Base-by-base conservation (phyloP, 1,140 invertebrate genomes). In the Hylaeus anthracinus region DNA sequence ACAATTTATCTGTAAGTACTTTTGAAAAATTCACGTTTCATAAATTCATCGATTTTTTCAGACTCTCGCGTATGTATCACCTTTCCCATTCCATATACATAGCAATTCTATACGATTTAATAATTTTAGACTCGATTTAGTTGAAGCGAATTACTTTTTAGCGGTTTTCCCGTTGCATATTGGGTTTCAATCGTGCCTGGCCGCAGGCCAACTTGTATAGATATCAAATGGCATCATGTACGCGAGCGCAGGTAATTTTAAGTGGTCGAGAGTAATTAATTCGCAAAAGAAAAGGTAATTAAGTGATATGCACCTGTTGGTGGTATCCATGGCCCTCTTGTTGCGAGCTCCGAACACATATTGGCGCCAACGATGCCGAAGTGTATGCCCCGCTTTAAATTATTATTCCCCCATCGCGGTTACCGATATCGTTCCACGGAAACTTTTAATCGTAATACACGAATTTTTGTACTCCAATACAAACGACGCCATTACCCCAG, bases 231-330 rank as follows among this genome's bases (percentile, higher is more conserved):
- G 72, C 60, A 60, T 58, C 56, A n/a, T 45, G 26, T 55, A 58
- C 75, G 70, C 37, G 72, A 70, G 15, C 65, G 37, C 15, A 56
- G 79, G 82, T 86, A 86, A 73, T 86, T 80, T 86, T 80, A 83
- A 86, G 64, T 63, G 76, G 71, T 15, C 12, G 56, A 8, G 56
- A 45, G 61, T 79, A 85, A 85, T 85, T 85, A 81, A 86, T 80
- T 85, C 41, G 61, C 58, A 55, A 80, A 80, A 75, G 75, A 64
- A 56, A 65, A 53, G 75, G 55, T 82, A 82, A 78, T 82, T 61
- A 66, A 82, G 61, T 53, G 74, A 48, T 55, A 79, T 79, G 55
- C 82, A 86, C 74, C 66, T 85, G 83, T 86, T 82, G 80, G 75
- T 9, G 9, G 37, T 67, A 15, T 8, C 26, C 70, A 5, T 26